Percentiles rank a stretch among this genome's conserved stretches.
These are phyloP conservation scores for Synergus gifuensis DNA, from an alignment of 2,888 invertebrate species.

Conservation along the genomic window DNA sequence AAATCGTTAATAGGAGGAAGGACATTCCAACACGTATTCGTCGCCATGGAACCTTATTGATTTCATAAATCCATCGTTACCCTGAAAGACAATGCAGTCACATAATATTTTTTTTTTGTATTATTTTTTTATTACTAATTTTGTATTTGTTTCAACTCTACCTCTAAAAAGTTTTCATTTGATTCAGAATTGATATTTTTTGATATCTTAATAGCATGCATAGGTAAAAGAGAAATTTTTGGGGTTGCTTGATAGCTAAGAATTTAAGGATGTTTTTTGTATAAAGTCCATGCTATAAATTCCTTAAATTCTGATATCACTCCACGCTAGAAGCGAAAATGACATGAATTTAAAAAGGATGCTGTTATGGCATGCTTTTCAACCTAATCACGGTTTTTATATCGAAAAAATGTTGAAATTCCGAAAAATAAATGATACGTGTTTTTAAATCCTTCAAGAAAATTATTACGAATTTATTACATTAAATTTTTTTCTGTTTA, in stretches of 20 bases:
- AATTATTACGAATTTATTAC: too few relatives aligned
- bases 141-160: too few relatives aligned
- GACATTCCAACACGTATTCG: slow-evolving; percentile 26
- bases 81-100: neutral
- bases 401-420: neutral
- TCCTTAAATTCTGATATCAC: slow-evolving; percentile 12
- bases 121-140: too few relatives aligned
- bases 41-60: neutral
- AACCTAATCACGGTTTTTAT: neutral
- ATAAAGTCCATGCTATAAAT: slow-evolving; percentile 18
- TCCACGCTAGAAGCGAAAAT: neutral
- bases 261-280: slow-evolving; percentile 21
- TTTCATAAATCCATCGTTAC: neutral
- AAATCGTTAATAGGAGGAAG: slow-evolving; percentile 20
- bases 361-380: neutral
- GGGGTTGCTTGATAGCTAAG: slow-evolving; percentile 2
- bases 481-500: too few relatives aligned
- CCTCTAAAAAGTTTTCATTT: too few relatives aligned
- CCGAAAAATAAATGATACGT: neutral
- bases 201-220: neutral
- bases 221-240: neutral
- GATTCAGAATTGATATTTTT: neutral
- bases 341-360: neutral
- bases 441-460: neutral
- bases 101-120: neutral